Percentiles rank a stretch among this genome's conserved stretches.
Evolutionary conservation across 1,140 invertebrate species (phyloP).

Genomic region (Antheraea pernyi): DNA sequence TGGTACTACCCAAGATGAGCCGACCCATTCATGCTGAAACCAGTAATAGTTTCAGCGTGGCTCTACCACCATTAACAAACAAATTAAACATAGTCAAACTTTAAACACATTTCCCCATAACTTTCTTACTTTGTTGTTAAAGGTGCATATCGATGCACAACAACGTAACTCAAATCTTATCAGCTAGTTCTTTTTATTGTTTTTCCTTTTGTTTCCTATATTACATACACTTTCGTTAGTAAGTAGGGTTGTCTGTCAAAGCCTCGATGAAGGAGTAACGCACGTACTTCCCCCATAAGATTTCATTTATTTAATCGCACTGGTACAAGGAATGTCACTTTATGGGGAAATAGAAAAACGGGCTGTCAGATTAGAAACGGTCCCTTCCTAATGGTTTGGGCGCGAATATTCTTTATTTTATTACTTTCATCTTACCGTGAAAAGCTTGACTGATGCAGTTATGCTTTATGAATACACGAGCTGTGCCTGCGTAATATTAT

Average conservation of each 20-base stretch:
- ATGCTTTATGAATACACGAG: not conserved
- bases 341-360: conserved; percentile 13
- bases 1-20: no score
- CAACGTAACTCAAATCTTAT: no score
- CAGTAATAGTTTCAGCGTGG: no score
- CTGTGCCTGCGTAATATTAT: no score
- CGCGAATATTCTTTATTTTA: not conserved
- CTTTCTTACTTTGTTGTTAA: no score
- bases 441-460: not conserved
- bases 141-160: no score
- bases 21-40: no score
- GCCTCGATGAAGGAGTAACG: not conserved
- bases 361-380: conserved; percentile 1
- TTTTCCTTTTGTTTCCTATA: not conserved
- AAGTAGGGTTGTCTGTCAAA: not conserved
- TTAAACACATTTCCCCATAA: no score
- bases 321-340: conserved; percentile 12
- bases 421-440: not conserved
- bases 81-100: no score
- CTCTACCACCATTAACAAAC: no score
- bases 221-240: not conserved
- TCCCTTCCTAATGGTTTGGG: not conserved
- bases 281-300: not conserved
- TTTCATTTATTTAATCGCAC: conserved; percentile 7
- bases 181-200: no score